These are phyloP conservation scores for Drosophila tani DNA, from an alignment of 1,140 invertebrate species.

Conservation along the genomic window DNA sequence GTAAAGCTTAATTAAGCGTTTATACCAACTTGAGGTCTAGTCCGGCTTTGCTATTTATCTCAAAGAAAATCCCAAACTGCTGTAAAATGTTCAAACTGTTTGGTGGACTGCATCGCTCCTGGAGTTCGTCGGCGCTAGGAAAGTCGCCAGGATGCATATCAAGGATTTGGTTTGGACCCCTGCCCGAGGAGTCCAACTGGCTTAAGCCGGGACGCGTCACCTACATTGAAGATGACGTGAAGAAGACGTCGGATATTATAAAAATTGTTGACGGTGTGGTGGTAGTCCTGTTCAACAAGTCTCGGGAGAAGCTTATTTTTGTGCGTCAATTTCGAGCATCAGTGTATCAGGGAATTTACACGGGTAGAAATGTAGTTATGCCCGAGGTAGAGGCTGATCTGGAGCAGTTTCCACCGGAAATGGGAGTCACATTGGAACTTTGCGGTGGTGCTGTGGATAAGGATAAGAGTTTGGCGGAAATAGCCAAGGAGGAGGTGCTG, in stretches of 20 bases:
- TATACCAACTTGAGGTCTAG: too few relatives aligned
- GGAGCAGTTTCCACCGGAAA: constrained; percentile 89
- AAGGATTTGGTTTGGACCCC: constrained; percentile 86
- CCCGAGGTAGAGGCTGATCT: constrained; percentile 88
- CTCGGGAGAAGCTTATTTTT: constrained; percentile 91
- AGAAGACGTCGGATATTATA: constrained; percentile 88
- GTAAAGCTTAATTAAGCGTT: background rate
- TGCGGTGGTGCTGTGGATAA: constrained; percentile 98
- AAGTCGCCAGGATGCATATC: constrained; percentile 86
- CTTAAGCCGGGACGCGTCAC: constrained; percentile 88
- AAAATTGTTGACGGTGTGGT: constrained; percentile 90
- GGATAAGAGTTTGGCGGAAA: constrained; percentile 89
- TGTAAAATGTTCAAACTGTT: constrained; percentile 4
- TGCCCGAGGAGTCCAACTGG: constrained; percentile 89
- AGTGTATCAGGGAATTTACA: constrained; percentile 87
- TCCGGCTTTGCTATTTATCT: background rate
- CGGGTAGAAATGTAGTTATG: constrained; percentile 85
- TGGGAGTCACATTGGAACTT: constrained; percentile 94
- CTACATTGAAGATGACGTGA: constrained; percentile 88
- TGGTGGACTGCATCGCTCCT: background rate
- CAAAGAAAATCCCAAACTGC: too few relatives aligned
- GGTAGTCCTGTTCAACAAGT: constrained; percentile 93
- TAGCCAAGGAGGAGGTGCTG: constrained; percentile 93
- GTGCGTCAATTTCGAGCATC: constrained; percentile 97
- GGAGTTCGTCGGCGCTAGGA: background rate